Conservation (phyloP, 2,888 invertebrate genomes). For the Galerucella calmariensis region DNA sequence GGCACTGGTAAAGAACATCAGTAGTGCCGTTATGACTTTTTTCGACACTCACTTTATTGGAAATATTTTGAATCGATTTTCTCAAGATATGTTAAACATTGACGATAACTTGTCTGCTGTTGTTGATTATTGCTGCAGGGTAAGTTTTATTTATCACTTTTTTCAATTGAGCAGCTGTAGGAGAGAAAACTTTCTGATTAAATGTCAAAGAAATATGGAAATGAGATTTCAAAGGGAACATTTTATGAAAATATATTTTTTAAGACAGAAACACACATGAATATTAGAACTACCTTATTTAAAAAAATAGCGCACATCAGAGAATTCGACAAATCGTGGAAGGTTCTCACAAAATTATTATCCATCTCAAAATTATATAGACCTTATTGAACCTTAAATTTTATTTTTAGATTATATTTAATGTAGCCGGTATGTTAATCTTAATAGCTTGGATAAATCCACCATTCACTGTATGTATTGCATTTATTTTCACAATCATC, state of each 20-base stretch:
- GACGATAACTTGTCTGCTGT: constrained; percentile 52
- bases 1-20: constrained; percentile 49
- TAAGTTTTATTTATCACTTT: constrained; percentile 35
- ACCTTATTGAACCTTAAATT: not conserved
- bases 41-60: constrained; percentile 56
- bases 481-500: constrained; percentile 45
- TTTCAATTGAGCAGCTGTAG: not conserved
- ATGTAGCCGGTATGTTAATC: constrained; percentile 40
- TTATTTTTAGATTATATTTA: constrained; percentile 45
- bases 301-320: no score
- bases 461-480: constrained; percentile 49
- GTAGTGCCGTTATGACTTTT: constrained; percentile 54
- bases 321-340: no score
- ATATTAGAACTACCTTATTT: no score
- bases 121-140: constrained; percentile 47
- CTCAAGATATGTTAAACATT: constrained; percentile 53
- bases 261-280: no score
- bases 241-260: no score
- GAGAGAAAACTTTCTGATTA: no score
- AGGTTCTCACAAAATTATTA: no score
- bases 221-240: no score
- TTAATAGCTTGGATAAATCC: constrained; percentile 46
- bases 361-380: no score
- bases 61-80: constrained; percentile 55
- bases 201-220: no score